These are phyloP conservation scores for Todus mexicanus DNA, from an alignment of 2,797 vertebrate genomes.

Conservation along the genomic window DNA sequence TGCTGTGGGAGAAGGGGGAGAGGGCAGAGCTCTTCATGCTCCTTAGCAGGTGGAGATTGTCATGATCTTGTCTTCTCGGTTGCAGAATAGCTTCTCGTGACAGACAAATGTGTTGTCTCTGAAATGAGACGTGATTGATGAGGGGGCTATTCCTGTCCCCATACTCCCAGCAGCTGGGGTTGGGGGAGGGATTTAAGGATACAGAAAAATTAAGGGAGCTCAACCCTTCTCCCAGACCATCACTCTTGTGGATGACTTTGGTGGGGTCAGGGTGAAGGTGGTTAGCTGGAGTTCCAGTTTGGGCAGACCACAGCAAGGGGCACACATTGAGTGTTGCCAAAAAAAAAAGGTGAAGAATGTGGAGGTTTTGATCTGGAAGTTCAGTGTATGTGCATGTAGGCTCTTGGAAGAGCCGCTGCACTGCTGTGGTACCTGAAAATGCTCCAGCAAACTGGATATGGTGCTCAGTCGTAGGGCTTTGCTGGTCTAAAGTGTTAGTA, in stretches of 20 bases:
- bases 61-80: background rate
- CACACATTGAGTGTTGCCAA: fast-evolving
- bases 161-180: background rate
- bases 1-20: background rate
- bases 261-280: background rate
- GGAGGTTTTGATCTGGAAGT: background rate
- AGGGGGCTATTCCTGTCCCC: background rate
- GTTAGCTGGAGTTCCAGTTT: background rate
- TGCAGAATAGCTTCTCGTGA: background rate
- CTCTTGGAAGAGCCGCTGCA: background rate
- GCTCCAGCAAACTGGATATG: background rate
- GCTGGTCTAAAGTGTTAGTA: background rate
- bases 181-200: background rate
- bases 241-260: background rate
- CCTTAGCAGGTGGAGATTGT: background rate
- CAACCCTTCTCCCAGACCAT: background rate
- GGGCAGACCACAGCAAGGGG: background rate
- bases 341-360: background rate
- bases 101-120: background rate
- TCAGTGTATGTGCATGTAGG: fast-evolving
- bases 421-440: background rate
- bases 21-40: background rate
- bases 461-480: background rate
- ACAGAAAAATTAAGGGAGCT: background rate
- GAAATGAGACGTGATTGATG: background rate